These are phyloP conservation scores for Ophion ellenae DNA, from an alignment of 2,888 invertebrate species.

Conservation along the genomic window DNA sequence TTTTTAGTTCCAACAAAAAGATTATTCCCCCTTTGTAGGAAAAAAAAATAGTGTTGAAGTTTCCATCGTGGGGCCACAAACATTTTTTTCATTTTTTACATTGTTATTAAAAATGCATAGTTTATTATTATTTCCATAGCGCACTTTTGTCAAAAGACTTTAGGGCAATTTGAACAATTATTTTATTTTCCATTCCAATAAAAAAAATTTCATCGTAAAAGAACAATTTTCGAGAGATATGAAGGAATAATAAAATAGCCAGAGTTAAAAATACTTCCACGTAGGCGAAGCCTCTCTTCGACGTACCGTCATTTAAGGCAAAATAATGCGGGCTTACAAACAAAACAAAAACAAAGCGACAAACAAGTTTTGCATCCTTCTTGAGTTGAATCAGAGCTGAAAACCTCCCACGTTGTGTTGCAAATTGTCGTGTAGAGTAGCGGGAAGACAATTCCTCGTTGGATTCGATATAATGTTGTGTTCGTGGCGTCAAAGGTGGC, in stretches of 20 bases:
- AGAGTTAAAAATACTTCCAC: neutral
- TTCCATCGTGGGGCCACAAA: neutral
- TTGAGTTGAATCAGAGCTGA: neutral
- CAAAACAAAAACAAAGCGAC: neutral
- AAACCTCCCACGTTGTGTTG: constrained; percentile 47
- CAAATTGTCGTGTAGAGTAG: neutral
- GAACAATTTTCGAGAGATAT: neutral
- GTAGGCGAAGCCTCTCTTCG: neutral
- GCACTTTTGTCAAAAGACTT: neutral
- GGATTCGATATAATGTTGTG: constrained; percentile 31
- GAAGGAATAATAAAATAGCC: neutral
- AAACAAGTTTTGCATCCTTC: neutral
- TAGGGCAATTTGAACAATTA: neutral
- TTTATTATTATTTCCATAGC: neutral
- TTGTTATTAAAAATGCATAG: neutral
- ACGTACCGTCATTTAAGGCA: no score
- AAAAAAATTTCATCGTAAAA: neutral
- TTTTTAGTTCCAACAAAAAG: no score
- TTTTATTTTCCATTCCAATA: neutral
- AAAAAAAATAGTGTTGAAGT: neutral
- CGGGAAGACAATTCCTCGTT: constrained; percentile 27
- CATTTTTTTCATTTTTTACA: neutral
- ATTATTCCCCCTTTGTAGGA: no score
- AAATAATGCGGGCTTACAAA: neutral
- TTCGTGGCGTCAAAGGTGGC: constrained; percentile 26